These are phyloP conservation scores for Tenodera sinensis DNA, from an alignment of 2,888 invertebrate genomes.

Conservation along the genomic window DNA sequence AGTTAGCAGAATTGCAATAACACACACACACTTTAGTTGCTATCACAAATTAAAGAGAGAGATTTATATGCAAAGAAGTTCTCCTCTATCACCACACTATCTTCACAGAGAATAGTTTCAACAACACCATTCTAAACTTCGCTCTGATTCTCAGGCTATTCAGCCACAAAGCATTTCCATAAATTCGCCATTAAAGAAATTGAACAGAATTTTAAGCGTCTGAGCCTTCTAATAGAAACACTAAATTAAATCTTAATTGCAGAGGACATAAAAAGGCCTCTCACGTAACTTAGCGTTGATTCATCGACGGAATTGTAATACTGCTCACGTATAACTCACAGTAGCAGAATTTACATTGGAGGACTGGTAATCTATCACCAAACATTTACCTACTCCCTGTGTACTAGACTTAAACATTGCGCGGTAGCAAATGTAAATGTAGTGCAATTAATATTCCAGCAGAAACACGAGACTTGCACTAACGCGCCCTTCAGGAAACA, in stretches of 20 bases:
- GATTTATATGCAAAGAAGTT: no score
- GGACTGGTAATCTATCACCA: background rate
- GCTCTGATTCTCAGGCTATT: background rate
- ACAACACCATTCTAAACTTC: background rate
- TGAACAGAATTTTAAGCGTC: background rate
- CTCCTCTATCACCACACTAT: background rate
- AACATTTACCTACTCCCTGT: background rate
- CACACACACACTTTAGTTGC: no score
- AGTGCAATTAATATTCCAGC: background rate
- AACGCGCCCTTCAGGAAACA: background rate
- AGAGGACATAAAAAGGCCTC: background rate
- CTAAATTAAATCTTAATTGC: background rate
- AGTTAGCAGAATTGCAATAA: no score
- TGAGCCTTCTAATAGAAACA: background rate
- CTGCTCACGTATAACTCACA: background rate
- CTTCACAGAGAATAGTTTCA: background rate
- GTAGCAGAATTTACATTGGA: background rate
- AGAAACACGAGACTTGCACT: background rate
- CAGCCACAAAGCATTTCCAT: background rate
- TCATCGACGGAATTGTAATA: background rate
- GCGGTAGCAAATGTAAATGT: background rate
- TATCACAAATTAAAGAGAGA: no score
- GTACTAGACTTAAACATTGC: background rate
- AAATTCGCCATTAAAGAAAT: background rate
- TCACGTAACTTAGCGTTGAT: background rate